phyloP scores from a whole-genome alignment of 2,888 invertebrate genomes.

The Aricia artaxerxes region DNA sequence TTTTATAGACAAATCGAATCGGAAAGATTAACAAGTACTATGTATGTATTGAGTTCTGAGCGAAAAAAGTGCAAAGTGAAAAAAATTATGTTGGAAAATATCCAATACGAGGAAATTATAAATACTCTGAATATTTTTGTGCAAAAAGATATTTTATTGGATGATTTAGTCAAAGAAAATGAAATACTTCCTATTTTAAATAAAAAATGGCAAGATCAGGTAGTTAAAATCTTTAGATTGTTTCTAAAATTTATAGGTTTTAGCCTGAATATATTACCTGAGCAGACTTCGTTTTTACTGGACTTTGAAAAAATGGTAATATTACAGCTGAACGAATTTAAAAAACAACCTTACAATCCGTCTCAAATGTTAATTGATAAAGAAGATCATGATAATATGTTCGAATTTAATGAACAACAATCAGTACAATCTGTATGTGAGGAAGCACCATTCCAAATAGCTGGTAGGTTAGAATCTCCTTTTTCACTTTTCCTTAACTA shows the following conservation, averaged over 20 bases:
- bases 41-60: constrained; percentile 70
- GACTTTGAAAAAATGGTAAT: constrained; percentile 70
- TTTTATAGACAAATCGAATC: constrained; percentile 62
- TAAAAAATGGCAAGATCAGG: constrained; percentile 65
- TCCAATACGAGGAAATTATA: constrained; percentile 54
- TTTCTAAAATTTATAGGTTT: constrained; percentile 71
- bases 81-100: constrained; percentile 59
- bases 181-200: constrained; percentile 56
- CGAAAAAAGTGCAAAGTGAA: constrained; percentile 70
- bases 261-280: constrained; percentile 66
- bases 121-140: constrained; percentile 58
- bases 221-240: constrained; percentile 62
- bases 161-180: constrained; percentile 52
- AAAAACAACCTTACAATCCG: constrained; percentile 51
- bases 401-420: constrained; percentile 51
- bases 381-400: constrained; percentile 49
- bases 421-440: constrained; percentile 48
- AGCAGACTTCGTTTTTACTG: constrained; percentile 67
- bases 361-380: constrained; percentile 56
- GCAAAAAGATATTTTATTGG: constrained; percentile 52
- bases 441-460: constrained; percentile 59
- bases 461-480: constrained; percentile 57
- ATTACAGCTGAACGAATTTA: constrained; percentile 68
- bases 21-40: constrained; percentile 62
- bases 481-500: constrained; percentile 53